These are phyloP conservation scores for Trachelus stipa DNA, from an alignment of 2,888 invertebrate species.

Conservation along the genomic window DNA sequence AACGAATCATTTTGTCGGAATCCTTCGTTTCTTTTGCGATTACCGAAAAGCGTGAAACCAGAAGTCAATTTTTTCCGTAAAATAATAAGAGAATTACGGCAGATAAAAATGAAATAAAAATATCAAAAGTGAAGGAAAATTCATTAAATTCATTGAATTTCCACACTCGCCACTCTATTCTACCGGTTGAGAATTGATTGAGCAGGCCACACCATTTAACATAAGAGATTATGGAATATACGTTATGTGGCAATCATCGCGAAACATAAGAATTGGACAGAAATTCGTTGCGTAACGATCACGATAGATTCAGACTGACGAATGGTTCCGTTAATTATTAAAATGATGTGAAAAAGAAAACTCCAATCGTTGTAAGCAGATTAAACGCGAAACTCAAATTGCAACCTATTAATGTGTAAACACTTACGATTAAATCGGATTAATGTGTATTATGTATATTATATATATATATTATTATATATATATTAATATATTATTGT, in stretches of 20 bases:
- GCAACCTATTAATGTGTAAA: slow-evolving; percentile 15
- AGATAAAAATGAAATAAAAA: no score
- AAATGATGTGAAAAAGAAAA: slow-evolving; percentile 13
- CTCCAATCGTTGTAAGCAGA: slow-evolving; percentile 23
- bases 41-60: neutral
- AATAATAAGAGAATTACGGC: neutral
- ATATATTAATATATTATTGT: slow-evolving; percentile 36
- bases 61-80: neutral
- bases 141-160: neutral
- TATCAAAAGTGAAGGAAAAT: no score
- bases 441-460: slow-evolving; percentile 29
- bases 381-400: slow-evolving; percentile 35
- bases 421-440: slow-evolving; percentile 9
- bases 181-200: neutral
- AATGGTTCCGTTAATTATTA: neutral
- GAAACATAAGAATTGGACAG: neutral
- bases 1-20: neutral
- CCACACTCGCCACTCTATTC: neutral
- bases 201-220: neutral
- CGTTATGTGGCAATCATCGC: neutral
- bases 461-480: slow-evolving; percentile 13
- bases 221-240: neutral
- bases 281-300: neutral
- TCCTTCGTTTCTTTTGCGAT: neutral
- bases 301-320: neutral